Percentiles rank a stretch among this genome's conserved stretches.
Evolutionary conservation across 2,888 invertebrate genomes (phyloP).

Genomic region (Temnothorax ravouxi): DNA sequence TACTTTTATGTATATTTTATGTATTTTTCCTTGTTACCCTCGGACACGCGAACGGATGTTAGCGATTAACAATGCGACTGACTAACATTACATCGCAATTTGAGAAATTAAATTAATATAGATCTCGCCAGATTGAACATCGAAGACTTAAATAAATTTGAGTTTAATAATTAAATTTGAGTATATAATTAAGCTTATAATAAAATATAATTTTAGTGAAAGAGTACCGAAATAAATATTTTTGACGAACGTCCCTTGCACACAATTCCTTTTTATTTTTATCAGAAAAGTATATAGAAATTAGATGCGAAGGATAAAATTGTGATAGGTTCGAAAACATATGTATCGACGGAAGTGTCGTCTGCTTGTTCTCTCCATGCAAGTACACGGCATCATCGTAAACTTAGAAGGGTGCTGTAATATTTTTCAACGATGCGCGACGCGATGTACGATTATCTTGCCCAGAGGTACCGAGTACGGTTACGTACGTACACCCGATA

Average conservation of each 20-base stretch:
- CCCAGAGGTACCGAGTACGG: neutral
- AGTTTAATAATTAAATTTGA: too few relatives aligned
- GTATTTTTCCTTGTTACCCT: neutral
- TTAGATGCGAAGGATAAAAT: neutral
- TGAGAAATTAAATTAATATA: neutral
- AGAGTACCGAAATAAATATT: too few relatives aligned
- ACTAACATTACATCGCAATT: neutral
- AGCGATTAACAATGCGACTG: neutral
- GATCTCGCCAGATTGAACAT: neutral
- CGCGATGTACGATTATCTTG: conserved; percentile 49
- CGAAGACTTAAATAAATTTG: too few relatives aligned
- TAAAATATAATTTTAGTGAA: too few relatives aligned
- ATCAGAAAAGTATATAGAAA: neutral
- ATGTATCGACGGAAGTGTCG: neutral
- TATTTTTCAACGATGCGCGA: conserved; percentile 26
- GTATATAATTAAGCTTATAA: too few relatives aligned
- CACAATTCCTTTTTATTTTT: too few relatives aligned
- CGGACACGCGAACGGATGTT: neutral
- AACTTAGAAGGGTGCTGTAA: neutral
- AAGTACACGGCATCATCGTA: neutral
- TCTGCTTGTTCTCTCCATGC: neutral
- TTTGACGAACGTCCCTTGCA: too few relatives aligned
- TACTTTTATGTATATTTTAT: neutral
- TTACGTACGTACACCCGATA: conserved; percentile 41
- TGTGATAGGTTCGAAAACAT: neutral